Conservation (phyloP, 2,113 vertebrate species). For the Columba livia region DNA sequence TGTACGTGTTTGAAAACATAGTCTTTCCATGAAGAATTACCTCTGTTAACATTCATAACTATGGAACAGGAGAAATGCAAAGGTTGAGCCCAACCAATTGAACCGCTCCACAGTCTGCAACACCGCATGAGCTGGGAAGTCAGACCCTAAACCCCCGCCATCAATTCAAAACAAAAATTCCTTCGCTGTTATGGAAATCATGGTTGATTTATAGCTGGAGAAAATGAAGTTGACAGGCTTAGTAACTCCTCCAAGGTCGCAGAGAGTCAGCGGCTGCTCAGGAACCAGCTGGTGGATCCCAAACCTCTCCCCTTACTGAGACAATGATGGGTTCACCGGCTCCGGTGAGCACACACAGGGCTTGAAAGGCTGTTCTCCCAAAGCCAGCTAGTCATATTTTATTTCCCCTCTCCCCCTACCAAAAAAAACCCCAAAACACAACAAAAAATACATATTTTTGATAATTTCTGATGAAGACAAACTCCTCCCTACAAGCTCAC, state of each 20-base stretch:
- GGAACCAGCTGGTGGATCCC: background rate
- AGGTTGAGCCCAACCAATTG: background rate
- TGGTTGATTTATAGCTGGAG: background rate
- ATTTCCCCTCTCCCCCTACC: no score
- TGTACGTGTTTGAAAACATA: background rate
- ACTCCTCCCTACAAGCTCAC: background rate
- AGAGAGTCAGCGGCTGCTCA: background rate
- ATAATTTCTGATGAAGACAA: background rate
- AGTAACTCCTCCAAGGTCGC: background rate
- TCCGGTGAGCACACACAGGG: background rate
- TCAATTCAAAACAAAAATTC: background rate
- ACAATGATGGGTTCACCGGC: background rate
- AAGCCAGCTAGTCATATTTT: background rate
- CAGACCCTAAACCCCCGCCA: background rate
- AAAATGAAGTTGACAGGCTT: background rate
- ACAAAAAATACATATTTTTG: background rate
- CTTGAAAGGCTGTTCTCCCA: background rate
- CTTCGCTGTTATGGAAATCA: background rate
- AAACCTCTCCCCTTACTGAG: fast-evolving
- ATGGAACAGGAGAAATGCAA: background rate
- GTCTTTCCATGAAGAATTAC: background rate
- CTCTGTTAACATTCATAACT: background rate
- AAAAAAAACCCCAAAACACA: background rate
- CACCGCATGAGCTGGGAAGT: background rate
- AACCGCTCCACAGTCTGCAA: background rate